A percentile compares a stretch with the other conserved stretches of the same genome.
Conservation (phyloP, 2,888 invertebrate genomes). For the Cremastinae sp. region DNA sequence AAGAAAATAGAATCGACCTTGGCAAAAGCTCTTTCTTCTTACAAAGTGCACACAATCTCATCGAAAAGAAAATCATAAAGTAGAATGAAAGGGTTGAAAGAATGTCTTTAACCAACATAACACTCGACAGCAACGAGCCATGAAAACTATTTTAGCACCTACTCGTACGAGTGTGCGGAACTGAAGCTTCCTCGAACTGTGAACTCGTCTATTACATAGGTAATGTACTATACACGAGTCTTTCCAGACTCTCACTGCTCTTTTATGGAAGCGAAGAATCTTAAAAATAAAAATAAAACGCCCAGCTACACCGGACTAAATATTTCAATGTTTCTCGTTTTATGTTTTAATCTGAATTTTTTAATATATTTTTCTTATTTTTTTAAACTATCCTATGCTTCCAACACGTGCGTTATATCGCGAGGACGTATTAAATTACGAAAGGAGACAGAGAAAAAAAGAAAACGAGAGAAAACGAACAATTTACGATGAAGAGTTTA, state of each 20-base stretch:
- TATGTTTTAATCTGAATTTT: no score
- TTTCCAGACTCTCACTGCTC: neutral
- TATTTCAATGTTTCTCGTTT: no score
- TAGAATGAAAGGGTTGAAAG: constrained; percentile 9
- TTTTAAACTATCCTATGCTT: no score
- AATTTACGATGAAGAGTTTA: constrained; percentile 62
- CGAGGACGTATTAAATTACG: neutral
- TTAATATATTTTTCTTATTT: neutral
- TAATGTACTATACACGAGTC: constrained; percentile 8
- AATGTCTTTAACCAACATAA: constrained; percentile 29
- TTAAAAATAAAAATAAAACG: no score
- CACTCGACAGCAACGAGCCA: constrained; percentile 37
- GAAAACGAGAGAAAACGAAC: constrained; percentile 29
- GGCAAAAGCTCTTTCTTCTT: constrained; percentile 1
- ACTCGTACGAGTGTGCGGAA: constrained; percentile 39
- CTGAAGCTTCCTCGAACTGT: constrained; percentile 26
- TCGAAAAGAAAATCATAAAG: constrained; percentile 7
- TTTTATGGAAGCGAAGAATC: no score
- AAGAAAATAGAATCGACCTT: neutral
- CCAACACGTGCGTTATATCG: neutral
- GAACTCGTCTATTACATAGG: constrained; percentile 20
- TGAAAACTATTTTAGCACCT: constrained; percentile 58
- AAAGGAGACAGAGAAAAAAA: constrained; percentile 12
- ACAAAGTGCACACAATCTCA: constrained; percentile 3
- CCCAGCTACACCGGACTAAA: no score